Conservation (phyloP, 2,113 vertebrate species). For the Electrona antarctica region DNA sequence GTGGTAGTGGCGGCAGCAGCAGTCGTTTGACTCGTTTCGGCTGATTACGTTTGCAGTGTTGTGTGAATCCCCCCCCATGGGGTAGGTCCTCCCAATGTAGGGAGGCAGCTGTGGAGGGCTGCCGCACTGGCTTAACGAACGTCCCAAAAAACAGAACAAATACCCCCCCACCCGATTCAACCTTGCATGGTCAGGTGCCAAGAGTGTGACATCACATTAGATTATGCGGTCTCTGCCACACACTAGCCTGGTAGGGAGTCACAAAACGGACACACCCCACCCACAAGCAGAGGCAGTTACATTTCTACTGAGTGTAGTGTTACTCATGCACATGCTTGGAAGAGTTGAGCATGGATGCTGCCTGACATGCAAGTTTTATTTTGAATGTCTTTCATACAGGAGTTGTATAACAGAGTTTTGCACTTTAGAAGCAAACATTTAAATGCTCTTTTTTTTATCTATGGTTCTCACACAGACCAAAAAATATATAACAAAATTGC, state of each 20-base stretch:
- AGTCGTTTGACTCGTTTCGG: conserved; percentile 25
- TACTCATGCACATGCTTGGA: conserved; percentile 57
- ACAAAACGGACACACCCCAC: conserved; percentile 5
- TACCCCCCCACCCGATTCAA: conserved; percentile 8
- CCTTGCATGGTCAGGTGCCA: conserved; percentile 34
- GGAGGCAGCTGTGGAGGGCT: conserved; percentile 52
- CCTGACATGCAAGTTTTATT: conserved; percentile 50
- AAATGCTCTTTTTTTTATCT: conserved; percentile 74
- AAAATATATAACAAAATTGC: conserved; percentile 28
- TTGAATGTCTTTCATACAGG: conserved; percentile 31
- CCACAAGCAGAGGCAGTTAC: not conserved
- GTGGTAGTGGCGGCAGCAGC: conserved; percentile 15
- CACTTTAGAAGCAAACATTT: conserved; percentile 69
- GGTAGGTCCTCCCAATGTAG: conserved; percentile 27
- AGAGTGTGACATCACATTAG: conserved; percentile 23
- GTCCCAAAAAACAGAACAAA: not conserved
- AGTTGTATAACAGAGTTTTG: too few species aligned
- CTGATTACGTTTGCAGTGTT: conserved; percentile 53
- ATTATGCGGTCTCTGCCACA: conserved; percentile 34
- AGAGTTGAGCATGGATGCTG: conserved; percentile 53
- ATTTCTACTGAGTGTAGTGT: not conserved
- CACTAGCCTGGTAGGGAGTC: conserved; percentile 44
- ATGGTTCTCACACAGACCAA: conserved; percentile 27
- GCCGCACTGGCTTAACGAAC: conserved; percentile 33
- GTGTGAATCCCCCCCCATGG: conserved; percentile 56